Percentiles rank a stretch among this genome's conserved stretches.
Evolutionary conservation across 2,888 invertebrate genomes (phyloP).

Genomic region (Polyommatus iphigenia): DNA sequence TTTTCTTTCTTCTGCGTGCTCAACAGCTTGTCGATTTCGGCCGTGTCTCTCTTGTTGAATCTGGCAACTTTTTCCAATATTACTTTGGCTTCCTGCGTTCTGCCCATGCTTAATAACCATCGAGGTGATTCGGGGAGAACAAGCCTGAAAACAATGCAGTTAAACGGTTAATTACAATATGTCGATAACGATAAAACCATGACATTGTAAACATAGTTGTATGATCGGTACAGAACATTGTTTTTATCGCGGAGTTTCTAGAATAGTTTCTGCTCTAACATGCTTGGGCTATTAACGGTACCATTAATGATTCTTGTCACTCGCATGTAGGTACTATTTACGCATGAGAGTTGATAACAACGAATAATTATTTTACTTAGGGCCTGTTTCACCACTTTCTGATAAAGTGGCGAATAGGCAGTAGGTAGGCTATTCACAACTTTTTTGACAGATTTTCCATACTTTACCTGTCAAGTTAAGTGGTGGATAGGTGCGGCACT

Average conservation of each 20-base stretch:
- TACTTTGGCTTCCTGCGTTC: conserved; percentile 83
- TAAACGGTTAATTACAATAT: conserved; percentile 16
- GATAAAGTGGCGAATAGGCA: too few relatives aligned
- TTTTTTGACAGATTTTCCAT: too few relatives aligned
- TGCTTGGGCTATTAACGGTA: not conserved
- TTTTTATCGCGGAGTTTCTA: not conserved
- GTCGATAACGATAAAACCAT: not conserved
- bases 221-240: not conserved
- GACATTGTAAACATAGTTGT: not conserved
- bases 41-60: conserved; percentile 82
- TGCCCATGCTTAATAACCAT: conserved; percentile 87
- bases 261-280: not conserved
- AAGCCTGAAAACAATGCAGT: conserved; percentile 77
- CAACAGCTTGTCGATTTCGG: conserved; percentile 85
- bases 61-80: conserved; percentile 84
- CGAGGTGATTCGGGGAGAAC: conserved; percentile 89
- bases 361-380: not conserved
- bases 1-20: conserved; percentile 73
- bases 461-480: too few relatives aligned
- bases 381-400: too few relatives aligned
- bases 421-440: too few relatives aligned
- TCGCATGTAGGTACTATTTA: not conserved
- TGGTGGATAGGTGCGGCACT: too few relatives aligned
- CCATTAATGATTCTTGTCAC: not conserved
- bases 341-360: not conserved